phyloP scores from a whole-genome alignment of 2,888 invertebrate genomes.

The Nysson spinosus region DNA sequence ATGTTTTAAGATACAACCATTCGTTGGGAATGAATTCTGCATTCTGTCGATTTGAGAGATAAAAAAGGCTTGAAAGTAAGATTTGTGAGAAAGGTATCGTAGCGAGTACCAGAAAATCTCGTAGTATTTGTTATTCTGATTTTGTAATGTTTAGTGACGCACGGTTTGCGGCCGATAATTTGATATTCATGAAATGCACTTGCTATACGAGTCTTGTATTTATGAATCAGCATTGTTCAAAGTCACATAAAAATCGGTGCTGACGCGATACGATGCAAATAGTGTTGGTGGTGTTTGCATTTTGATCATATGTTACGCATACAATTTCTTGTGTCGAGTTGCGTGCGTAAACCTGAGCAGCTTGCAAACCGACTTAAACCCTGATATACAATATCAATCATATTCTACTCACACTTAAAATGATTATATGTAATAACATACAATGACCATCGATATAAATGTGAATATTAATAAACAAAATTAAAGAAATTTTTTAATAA shows the following conservation, averaged over 20 bases:
- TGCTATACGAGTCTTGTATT: not conserved
- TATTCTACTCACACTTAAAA: not conserved
- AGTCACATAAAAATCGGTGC: slow-evolving; percentile 7
- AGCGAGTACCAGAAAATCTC: no score
- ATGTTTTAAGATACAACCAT: no score
- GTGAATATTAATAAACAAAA: not conserved
- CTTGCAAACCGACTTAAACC: slow-evolving; percentile 10
- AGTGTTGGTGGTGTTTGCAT: slow-evolving; percentile 32
- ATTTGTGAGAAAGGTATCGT: no score
- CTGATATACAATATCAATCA: slow-evolving; percentile 33
- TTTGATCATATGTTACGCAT: slow-evolving; percentile 41
- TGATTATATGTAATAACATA: no score
- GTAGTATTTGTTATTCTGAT: no score
- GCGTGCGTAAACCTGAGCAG: slow-evolving; percentile 28
- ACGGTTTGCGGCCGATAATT: not conserved
- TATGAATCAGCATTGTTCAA: slow-evolving; percentile 21
- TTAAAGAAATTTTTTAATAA: no score
- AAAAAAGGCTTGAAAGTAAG: no score
- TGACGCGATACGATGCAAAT: slow-evolving; percentile 15
- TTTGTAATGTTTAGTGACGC: not conserved
- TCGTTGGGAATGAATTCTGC: no score
- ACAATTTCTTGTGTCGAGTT: slow-evolving; percentile 14
- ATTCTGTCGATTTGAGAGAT: no score
- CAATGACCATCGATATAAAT: no score
- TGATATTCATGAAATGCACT: slow-evolving; percentile 12